Base-by-base conservation (phyloP, 2,113 vertebrate genomes). In the Erinaceus europaeus region DNA sequence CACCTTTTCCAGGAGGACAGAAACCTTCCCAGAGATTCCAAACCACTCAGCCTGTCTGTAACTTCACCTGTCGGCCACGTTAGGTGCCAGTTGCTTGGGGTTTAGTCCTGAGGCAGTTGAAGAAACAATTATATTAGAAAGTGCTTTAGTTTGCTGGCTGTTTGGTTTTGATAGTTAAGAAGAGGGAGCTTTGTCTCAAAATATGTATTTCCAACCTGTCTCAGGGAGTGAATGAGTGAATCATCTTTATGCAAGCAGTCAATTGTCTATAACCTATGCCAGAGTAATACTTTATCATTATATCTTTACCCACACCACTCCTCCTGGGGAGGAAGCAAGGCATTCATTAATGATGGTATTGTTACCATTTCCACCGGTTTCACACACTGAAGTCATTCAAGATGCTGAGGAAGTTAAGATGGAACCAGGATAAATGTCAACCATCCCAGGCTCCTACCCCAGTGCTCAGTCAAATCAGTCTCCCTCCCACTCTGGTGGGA, bases 381-480 rank as follows among this genome's bases (percentile, higher is more conserved):
- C 34, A 52, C n/a, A 67, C 34, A 46, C 12, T 32, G 53, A 42
- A 29, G 42, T 61, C 74, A 48, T 71, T 67, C 55, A 65, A 46
- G 34, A 36, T 44, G 55, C 48, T 21, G 46, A 23, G 85, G 52
- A 79, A 53, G 59, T 69, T 44, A 78, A 68, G 83, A 59, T 48
- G 27, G 42, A 81, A n/a, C 32, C 73, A 55, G 59, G 46, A 77
- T 55, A 74, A 90, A 61, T 11, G 46, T 8, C 53, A 48, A 2
- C 29, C 18, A 42, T 55, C 50, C 20, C 65, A 36, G 74, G 52
- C 83, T 81, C 23, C 57, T 34, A 34, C 13, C 74, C 25, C 59
- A 84, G 73, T n/a, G 64, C 71, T 93, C 75, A 75, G 75, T 78
- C 83, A 36, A 78, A 53, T 48, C 27, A 77, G 18, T 46, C 50